Conservation (phyloP, 2,797 vertebrate genomes). For the Smutsia gigantea region DNA sequence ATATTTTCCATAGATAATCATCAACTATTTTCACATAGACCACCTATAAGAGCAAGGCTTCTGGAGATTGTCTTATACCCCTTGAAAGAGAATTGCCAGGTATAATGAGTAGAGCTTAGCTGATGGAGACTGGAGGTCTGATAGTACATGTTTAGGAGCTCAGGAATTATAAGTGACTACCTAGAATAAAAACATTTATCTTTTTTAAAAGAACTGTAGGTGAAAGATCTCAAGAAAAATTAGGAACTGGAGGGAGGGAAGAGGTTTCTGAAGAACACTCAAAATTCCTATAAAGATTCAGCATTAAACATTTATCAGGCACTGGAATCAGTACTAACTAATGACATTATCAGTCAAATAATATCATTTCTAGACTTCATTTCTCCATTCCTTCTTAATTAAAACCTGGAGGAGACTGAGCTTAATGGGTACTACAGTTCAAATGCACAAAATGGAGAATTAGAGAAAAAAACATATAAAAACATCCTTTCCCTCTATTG, state of each 20-base stretch:
- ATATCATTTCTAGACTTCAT: neutral
- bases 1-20: neutral
- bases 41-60: neutral
- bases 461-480: neutral
- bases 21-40: neutral
- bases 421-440: neutral
- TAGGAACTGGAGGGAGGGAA: neutral
- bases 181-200: neutral
- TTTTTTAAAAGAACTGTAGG: neutral
- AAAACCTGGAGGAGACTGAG: neutral
- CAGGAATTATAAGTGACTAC: neutral
- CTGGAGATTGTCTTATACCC: neutral
- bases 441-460: neutral
- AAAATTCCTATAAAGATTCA: neutral
- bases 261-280: neutral
- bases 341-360: neutral
- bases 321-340: neutral
- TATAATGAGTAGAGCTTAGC: neutral
- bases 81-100: neutral
- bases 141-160: neutral
- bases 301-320: neutral
- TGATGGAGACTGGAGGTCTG: neutral
- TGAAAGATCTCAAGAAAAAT: neutral
- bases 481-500: neutral
- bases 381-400: neutral